Conservation (phyloP, 2,888 invertebrate species). For the Oligia latruncula region DNA sequence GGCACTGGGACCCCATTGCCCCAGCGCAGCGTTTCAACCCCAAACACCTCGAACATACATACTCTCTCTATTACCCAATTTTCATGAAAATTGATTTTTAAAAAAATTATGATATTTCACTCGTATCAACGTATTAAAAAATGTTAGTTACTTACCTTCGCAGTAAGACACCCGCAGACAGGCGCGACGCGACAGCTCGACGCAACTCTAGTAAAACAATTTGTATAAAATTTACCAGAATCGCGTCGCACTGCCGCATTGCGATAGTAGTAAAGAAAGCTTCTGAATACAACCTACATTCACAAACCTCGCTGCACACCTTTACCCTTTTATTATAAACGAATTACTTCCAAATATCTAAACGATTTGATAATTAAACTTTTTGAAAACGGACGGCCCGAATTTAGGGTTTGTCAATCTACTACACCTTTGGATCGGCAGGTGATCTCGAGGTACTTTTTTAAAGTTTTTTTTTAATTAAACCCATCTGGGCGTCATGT, state of each 20-base stretch:
- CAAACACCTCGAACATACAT: too few species aligned
- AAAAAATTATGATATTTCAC: background rate
- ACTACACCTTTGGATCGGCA: conserved; percentile 88
- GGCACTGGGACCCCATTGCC: too few species aligned
- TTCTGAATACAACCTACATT: conserved; percentile 5
- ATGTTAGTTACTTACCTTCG: background rate
- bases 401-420: conserved; percentile 85
- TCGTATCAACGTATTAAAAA: background rate
- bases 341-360: conserved; percentile 61
- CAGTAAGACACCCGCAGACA: background rate
- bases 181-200: background rate
- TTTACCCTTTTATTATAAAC: conserved; percentile 41
- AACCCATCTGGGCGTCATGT: conserved; percentile 83
- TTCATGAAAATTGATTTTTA: background rate
- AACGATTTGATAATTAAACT: conserved; percentile 76
- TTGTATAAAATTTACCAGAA: too few species aligned
- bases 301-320: conserved; percentile 1
- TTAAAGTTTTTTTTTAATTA: conserved; percentile 81
- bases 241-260: background rate
- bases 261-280: background rate
- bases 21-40: too few species aligned
- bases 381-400: conserved; percentile 70
- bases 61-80: too few species aligned
- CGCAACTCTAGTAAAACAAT: background rate
- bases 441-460: conserved; percentile 80